Evolutionary conservation across 2,888 invertebrate genomes (phyloP), one percentile per base, ranked within the genome.

Genomic region (Monochamus alternatus): DNA sequence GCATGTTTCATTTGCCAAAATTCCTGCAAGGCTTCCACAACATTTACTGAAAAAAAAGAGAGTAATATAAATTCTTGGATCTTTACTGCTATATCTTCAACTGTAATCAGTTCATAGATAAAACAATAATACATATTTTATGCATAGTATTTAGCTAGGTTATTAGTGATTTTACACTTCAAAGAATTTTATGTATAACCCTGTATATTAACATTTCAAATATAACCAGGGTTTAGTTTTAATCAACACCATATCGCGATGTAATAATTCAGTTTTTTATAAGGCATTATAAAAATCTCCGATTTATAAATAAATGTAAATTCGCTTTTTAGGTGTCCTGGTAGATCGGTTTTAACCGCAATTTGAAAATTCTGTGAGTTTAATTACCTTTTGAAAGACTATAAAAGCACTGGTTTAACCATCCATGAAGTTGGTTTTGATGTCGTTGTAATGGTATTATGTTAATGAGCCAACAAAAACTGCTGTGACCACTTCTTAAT

Each of bases 1-100:
- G 96, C 93, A 83, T 96, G 95, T 90, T 98, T 98, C 96, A 97
- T 96, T 91, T 97, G 97, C 98, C 98, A 98, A 90, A 98, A 98
- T 90, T 98, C 97, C 89, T 98, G 97, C 75, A 98, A 91, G 8
- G 97, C 97, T 90, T 98, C 97, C 75, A 98, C 97, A 78, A 98
- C 97, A 90, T 98, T 97, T 83, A 98, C 97, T 94, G 91, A 62
- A 90, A 90, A 62, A 78, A 71, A 71, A 75, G 47, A 58, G 10
- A n/a, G 7, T 22, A 38, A 5, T 38, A 38, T 5, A 38, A 38
- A 38, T 38, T 38, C 4, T 38, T 38, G 7, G 7, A 7, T 38
- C 38, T 38, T 38, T 38, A 38, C 7, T 22, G 22, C 38, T 7
- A 38, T 38, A 1, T 38, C 38, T 38, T 38, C 0, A 7, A 7